Evolutionary conservation across 2,888 invertebrate genomes (phyloP).

Genomic region (Brachycybe producta): DNA sequence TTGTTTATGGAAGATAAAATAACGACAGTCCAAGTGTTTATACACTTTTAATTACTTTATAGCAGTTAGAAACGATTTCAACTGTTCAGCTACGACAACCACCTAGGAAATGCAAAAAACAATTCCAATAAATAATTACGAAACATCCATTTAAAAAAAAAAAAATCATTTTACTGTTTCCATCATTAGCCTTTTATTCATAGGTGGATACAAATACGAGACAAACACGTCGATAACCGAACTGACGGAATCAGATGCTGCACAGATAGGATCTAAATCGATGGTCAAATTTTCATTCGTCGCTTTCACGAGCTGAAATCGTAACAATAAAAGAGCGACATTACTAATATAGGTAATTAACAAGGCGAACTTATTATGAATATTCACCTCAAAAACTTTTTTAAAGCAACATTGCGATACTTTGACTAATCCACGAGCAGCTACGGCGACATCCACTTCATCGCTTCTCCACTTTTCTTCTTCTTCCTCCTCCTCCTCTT

Average conservation of each 20-base stretch:
- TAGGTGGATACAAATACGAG: constrained; percentile 4
- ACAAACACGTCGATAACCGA: constrained; percentile 4
- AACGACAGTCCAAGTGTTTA: not conserved
- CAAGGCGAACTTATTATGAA: not conserved
- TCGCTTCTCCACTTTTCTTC: not conserved
- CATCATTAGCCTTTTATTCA: not conserved
- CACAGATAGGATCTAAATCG: not conserved
- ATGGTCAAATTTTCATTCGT: not conserved
- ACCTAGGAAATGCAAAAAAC: not conserved
- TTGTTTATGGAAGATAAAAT: too few relatives aligned
- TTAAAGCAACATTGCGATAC: constrained; percentile 1
- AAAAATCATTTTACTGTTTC: constrained; percentile 3
- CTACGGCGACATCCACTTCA: not conserved
- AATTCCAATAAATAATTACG: not conserved
- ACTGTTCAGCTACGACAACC: not conserved
- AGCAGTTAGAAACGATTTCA: not conserved
- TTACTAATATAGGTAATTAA: not conserved
- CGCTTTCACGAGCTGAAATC: not conserved
- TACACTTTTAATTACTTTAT: not conserved
- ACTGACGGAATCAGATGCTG: not conserved
- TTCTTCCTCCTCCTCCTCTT: not conserved
- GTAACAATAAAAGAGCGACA: too few relatives aligned
- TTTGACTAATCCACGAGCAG: constrained; percentile 9
- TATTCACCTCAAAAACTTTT: not conserved
- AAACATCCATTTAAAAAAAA: not conserved